A percentile compares a stretch with the other conserved stretches of the same genome.
Evolutionary conservation across 2,888 invertebrate genomes (phyloP).

Genomic region (Subacronicta megacephala): DNA sequence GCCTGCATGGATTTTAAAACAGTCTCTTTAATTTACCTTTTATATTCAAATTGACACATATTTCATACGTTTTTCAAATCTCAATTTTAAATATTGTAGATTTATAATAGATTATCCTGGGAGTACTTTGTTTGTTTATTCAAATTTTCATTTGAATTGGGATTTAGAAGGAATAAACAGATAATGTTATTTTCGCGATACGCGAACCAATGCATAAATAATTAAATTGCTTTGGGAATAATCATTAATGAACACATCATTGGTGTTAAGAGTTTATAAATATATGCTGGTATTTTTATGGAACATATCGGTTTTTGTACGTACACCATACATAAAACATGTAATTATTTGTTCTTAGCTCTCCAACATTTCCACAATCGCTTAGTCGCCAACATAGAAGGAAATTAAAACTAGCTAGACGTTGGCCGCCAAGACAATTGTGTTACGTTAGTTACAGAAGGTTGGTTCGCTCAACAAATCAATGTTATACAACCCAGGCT

Average conservation of each 20-base stretch:
- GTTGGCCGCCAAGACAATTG: slow-evolving; percentile 72
- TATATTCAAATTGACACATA: too few species aligned
- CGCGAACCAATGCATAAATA: slow-evolving; percentile 42
- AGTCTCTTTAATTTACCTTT: too few species aligned
- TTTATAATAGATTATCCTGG: too few species aligned
- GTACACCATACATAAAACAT: slow-evolving; percentile 39
- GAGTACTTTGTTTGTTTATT: too few species aligned
- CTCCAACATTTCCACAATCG: slow-evolving; percentile 35
- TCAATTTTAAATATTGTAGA: too few species aligned
- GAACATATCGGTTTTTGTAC: slow-evolving; percentile 17
- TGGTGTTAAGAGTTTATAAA: slow-evolving; percentile 17
- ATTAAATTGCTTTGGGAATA: slow-evolving; percentile 56
- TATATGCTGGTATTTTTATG: not conserved
- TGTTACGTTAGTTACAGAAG: slow-evolving; percentile 72
- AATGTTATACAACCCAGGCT: slow-evolving; percentile 68
- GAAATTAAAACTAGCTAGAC: slow-evolving; percentile 66
- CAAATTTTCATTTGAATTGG: slow-evolving; percentile 25
- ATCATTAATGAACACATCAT: slow-evolving; percentile 56
- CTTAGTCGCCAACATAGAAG: slow-evolving; percentile 37
- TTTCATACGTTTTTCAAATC: too few species aligned
- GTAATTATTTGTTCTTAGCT: slow-evolving; percentile 21
- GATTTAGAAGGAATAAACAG: slow-evolving; percentile 37
- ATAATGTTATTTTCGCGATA: slow-evolving; percentile 41
- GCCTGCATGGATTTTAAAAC: too few species aligned
- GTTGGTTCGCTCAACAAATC: slow-evolving; percentile 73